phyloP scores from a whole-genome alignment of 2,113 vertebrate species.

The Jacana jacana region DNA sequence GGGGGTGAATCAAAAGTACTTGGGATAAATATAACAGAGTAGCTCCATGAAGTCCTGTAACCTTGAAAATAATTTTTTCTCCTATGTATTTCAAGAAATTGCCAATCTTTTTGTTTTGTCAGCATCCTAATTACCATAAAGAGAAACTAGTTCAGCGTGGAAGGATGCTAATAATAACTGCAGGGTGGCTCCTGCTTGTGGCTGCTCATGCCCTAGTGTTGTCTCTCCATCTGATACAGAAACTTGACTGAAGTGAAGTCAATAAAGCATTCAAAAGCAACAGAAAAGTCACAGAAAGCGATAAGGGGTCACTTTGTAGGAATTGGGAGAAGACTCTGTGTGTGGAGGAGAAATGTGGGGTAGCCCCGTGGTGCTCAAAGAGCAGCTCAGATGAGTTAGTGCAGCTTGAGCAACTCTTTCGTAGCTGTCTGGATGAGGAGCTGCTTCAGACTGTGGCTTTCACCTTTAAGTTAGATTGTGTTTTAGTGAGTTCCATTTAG shows the following conservation, averaged over 20 bases:
- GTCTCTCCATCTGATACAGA: background rate
- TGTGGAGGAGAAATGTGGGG: background rate
- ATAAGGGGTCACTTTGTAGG: background rate
- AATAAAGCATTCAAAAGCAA: background rate
- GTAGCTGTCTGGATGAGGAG: background rate
- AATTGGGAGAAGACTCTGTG: background rate
- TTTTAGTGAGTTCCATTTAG: background rate
- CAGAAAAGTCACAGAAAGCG: background rate
- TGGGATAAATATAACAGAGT: background rate
- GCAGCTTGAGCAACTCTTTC: background rate
- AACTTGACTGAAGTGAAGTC: background rate
- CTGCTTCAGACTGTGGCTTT: background rate
- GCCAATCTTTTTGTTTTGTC: background rate
- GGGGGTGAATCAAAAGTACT: fast-evolving
- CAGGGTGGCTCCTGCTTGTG: background rate
- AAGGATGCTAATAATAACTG: background rate
- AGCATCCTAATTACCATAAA: background rate
- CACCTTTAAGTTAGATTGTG: background rate
- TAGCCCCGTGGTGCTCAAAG: background rate
- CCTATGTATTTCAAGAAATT: background rate
- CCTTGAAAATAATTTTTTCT: background rate
- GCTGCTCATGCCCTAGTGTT: background rate
- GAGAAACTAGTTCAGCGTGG: background rate
- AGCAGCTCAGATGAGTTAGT: background rate
- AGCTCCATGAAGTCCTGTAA: background rate